These are phyloP conservation scores for Drosophila obscura DNA, from an alignment of 1,140 invertebrate genomes.

Conservation along the genomic window DNA sequence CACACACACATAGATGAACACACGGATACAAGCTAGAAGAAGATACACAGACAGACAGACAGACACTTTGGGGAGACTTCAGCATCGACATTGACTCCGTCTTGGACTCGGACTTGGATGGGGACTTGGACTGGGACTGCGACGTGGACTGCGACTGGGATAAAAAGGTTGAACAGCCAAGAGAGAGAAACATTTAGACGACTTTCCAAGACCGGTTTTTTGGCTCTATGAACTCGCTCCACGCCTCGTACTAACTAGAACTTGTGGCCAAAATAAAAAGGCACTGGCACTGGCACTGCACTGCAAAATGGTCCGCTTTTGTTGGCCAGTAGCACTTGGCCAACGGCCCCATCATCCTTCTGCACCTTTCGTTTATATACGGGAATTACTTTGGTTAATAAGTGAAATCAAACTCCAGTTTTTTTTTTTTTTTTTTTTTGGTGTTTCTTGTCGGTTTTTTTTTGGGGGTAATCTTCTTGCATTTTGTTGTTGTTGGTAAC, in stretches of 20 bases:
- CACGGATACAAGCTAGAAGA: constrained; percentile 6
- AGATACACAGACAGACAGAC: constrained; percentile 20
- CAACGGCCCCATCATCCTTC: constrained; percentile 21
- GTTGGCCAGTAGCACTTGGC: constrained; percentile 36
- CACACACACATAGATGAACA: constrained; percentile 13
- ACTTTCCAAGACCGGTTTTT: constrained; percentile 69
- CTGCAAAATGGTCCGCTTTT: constrained; percentile 23
- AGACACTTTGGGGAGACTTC: constrained; percentile 29
- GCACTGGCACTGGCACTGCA: constrained; percentile 16
- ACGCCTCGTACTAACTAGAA: constrained; percentile 55
- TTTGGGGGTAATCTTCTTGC: background rate
- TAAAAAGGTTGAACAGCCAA: constrained; percentile 18
- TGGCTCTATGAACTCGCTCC: constrained; percentile 49
- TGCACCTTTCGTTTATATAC: constrained; percentile 13
- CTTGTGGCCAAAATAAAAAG: constrained; percentile 56
- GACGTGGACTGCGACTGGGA: constrained; percentile 16
- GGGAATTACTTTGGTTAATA: constrained; percentile 25
- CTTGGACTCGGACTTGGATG: constrained; percentile 9
- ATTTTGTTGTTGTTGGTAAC: background rate
- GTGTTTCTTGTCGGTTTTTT: background rate
- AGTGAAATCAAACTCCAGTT: constrained; percentile 11
- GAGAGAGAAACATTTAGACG: constrained; percentile 60
- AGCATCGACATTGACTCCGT: constrained; percentile 31
- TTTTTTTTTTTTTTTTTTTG: background rate
- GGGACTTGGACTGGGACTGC: constrained; percentile 17